These are phyloP conservation scores for Onychostruthus taczanowskii DNA, from an alignment of 2,113 vertebrate species.

Conservation along the genomic window DNA sequence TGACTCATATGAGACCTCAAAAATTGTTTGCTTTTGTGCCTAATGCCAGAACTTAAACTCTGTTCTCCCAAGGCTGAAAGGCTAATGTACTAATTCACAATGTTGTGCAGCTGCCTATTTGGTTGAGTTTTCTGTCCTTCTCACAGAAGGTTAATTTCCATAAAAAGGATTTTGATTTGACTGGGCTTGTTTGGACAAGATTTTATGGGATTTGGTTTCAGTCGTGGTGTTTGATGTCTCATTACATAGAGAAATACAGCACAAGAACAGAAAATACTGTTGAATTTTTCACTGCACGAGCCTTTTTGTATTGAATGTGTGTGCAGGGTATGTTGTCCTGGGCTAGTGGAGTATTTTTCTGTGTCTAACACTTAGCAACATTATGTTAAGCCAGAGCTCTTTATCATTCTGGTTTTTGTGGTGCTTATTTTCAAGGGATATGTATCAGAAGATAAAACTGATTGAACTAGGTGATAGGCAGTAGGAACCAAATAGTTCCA, in stretches of 20 bases:
- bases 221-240: background rate
- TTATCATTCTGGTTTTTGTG: background rate
- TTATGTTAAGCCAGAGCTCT: background rate
- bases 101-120: constrained; percentile 27
- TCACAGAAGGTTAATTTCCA: constrained; percentile 52
- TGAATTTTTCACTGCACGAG: constrained; percentile 2
- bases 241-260: background rate
- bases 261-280: background rate
- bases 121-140: constrained; percentile 21
- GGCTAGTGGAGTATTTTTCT: background rate
- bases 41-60: constrained; percentile 25
- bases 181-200: constrained; percentile 49
- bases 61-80: constrained; percentile 9
- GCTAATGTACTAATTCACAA: background rate
- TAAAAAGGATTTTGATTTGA: constrained; percentile 52
- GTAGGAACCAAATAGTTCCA: background rate
- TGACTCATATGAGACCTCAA: background rate
- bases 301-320: background rate
- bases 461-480: background rate
- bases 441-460: background rate
- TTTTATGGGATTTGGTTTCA: constrained; percentile 52
- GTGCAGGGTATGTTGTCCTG: background rate
- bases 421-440: constrained; percentile 16
- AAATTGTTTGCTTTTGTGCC: constrained; percentile 35
- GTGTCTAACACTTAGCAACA: background rate